A percentile compares a stretch with the other conserved stretches of the same genome.
Evolutionary conservation across 2,797 vertebrate species (phyloP).

Genomic region (Liparis tanakae): DNA sequence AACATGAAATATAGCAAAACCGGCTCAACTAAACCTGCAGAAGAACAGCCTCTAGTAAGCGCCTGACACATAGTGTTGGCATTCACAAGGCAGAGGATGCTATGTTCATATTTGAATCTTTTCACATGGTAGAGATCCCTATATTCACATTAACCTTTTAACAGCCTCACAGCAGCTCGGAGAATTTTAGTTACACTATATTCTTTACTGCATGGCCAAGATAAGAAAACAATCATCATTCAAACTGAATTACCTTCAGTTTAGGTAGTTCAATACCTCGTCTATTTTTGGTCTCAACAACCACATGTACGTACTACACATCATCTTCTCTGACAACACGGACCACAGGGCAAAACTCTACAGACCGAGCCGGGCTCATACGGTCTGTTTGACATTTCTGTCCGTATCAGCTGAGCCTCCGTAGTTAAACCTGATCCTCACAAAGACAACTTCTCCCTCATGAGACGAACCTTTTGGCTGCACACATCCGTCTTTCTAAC

Average conservation of each 20-base stretch:
- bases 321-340: conserved; percentile 21
- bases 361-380: not conserved
- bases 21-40: not conserved
- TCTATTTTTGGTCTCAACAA: not conserved
- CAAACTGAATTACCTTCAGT: conserved; percentile 5
- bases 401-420: conserved; percentile 26
- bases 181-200: not conserved
- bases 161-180: conserved; percentile 5
- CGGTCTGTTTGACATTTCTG: conserved; percentile 28
- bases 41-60: conserved; percentile 12
- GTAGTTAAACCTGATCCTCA: conserved; percentile 8
- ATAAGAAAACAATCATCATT: conserved; percentile 37
- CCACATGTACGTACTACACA: conserved; percentile 15
- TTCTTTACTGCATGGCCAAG: conserved; percentile 16
- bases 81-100: conserved; percentile 13
- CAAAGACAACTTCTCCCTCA: conserved; percentile 13
- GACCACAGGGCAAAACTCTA: conserved; percentile 25
- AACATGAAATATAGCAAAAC: conserved; percentile 15
- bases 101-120: not conserved
- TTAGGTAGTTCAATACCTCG: not conserved
- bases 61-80: conserved; percentile 33
- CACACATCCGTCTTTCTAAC: not conserved
- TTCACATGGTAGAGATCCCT: conserved; percentile 6
- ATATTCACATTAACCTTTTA: conserved; percentile 13
- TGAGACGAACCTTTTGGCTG: conserved; percentile 11